Percentiles rank a stretch among this genome's conserved stretches.
phyloP scores from a whole-genome alignment of 2,113 vertebrate genomes.

The Aptenodytes forsteri region DNA sequence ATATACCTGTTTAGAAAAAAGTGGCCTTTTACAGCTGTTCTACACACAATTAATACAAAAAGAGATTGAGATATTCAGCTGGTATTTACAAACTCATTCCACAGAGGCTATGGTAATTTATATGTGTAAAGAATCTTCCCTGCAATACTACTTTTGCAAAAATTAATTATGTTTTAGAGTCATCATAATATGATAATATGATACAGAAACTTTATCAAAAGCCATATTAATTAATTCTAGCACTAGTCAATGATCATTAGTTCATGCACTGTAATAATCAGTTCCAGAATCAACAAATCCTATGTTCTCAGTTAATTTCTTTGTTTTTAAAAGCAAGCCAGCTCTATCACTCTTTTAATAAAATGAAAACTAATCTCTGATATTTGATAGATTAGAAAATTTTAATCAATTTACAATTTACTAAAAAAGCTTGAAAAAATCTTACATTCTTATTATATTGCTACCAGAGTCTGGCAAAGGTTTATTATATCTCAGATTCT shows the following conservation, averaged over 20 bases:
- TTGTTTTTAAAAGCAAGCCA: not conserved
- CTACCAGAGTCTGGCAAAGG: not conserved
- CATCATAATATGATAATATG: not conserved
- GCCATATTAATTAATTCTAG: not conserved
- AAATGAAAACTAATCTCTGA: not conserved
- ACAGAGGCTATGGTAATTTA: not conserved
- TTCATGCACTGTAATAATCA: not conserved
- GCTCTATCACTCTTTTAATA: not conserved
- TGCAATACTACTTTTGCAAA: not conserved
- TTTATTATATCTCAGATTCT: not conserved
- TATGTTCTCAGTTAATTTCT: not conserved
- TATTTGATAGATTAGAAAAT: not conserved
- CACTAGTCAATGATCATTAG: not conserved
- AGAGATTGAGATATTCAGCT: not conserved
- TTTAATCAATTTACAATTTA: not conserved
- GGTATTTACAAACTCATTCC: not conserved
- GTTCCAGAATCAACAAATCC: conserved; percentile 2
- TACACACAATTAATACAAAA: not conserved
- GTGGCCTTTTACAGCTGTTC: not conserved
- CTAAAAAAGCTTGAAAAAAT: not conserved
- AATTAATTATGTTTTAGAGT: not conserved
- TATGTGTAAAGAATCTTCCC: not conserved
- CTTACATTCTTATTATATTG: not conserved
- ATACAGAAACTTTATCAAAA: conserved; percentile 4
- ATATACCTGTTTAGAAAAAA: not conserved